Percentiles rank a stretch among this genome's conserved stretches.
Conservation (phyloP, 2,113 vertebrate species). For the Aegypius monachus region DNA sequence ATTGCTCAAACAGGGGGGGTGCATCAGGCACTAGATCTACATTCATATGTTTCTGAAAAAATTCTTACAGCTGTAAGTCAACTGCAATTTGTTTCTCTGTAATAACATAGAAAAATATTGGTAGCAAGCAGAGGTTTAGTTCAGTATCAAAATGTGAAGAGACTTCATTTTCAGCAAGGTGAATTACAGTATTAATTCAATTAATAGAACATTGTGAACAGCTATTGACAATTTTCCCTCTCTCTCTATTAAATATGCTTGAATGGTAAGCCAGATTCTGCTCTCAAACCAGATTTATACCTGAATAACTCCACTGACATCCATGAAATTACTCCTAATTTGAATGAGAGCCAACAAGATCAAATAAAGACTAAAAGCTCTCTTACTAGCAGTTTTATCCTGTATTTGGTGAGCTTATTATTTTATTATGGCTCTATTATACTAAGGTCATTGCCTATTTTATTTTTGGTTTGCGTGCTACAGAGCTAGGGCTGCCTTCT, state of each 20-base stretch:
- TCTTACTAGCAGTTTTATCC: not conserved
- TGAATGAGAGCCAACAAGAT: not conserved
- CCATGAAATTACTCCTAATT: slow-evolving; percentile 20
- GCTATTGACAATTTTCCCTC: not conserved
- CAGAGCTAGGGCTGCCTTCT: not conserved
- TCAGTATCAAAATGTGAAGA: not conserved
- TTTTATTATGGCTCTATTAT: not conserved
- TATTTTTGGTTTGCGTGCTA: not conserved
- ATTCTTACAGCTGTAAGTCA: not conserved
- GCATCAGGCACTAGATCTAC: not conserved
- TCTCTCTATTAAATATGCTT: slow-evolving; percentile 7
- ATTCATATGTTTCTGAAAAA: not conserved
- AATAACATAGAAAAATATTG: not conserved
- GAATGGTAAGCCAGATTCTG: not conserved
- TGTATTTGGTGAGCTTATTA: not conserved
- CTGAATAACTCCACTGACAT: slow-evolving; percentile 18
- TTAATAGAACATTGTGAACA: slow-evolving; percentile 8
- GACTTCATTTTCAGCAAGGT: not conserved
- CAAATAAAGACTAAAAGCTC: slow-evolving; percentile 16
- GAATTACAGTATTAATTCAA: slow-evolving; percentile 15
- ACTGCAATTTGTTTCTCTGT: not conserved
- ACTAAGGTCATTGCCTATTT: not conserved
- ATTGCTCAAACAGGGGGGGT: not conserved
- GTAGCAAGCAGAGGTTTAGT: not conserved
- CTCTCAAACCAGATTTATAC: slow-evolving; percentile 24